These are phyloP conservation scores for Goniozus legneri DNA, from an alignment of 1,140 invertebrate species.

Conservation along the genomic window DNA sequence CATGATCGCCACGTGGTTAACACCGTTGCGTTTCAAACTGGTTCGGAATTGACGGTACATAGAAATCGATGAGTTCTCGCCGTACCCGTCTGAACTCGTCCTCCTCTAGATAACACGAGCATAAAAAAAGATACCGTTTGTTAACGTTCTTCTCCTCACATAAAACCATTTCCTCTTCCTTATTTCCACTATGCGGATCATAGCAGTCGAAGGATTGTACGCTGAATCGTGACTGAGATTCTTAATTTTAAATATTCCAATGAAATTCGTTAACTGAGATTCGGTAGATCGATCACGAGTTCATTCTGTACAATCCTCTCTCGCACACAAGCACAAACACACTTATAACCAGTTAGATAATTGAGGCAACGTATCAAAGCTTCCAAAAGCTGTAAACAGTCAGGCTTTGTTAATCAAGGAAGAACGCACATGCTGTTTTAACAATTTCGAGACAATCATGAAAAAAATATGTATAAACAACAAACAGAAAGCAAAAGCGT, in stretches of 20 bases:
- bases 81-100: constrained; percentile 17
- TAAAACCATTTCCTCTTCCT: too few relatives aligned
- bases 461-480: constrained; percentile 18
- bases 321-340: too few relatives aligned
- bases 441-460: constrained; percentile 21
- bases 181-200: too few relatives aligned
- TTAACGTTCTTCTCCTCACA: too few relatives aligned
- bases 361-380: background rate
- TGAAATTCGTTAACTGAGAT: too few relatives aligned
- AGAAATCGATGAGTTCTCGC: constrained; percentile 23
- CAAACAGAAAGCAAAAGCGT: constrained; percentile 18
- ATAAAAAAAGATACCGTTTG: constrained; percentile 22
- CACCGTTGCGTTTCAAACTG: constrained; percentile 31
- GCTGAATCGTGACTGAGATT: too few relatives aligned
- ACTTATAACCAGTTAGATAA: background rate
- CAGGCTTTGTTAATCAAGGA: constrained; percentile 7
- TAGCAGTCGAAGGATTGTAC: too few relatives aligned
- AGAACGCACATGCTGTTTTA: constrained; percentile 9
- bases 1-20: constrained; percentile 36
- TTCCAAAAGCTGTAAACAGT: background rate
- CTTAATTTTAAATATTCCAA: too few relatives aligned
- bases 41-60: constrained; percentile 24
- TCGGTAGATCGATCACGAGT: too few relatives aligned
- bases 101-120: constrained; percentile 22
- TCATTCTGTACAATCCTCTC: too few relatives aligned